Evolutionary conservation across 2,113 vertebrate genomes (phyloP), one percentile per base, ranked within the genome.

Genomic region (Pteruthius melanotis): DNA sequence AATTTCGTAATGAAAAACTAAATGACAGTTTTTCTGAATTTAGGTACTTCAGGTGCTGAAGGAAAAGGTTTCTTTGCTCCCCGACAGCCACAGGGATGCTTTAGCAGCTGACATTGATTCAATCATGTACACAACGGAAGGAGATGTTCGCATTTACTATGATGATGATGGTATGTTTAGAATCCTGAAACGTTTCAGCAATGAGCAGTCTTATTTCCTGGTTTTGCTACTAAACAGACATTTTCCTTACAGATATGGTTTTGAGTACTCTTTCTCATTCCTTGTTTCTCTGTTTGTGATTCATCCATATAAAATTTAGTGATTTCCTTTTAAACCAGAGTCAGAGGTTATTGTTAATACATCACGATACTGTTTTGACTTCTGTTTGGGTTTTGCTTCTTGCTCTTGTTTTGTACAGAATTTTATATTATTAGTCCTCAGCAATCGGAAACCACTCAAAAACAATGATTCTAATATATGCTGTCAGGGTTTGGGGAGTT

Each of bases 141-240:
- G 98, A 61, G 98, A 99, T 78, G 98, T 99, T 91, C 98, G 98
- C 45, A 99, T 99, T 97, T 98, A 99, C 97, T 99, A 99, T 52
- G 98, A 99, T 83, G 98, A 99, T 68, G 97, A 98, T 56, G 99
- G 99, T 99, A 97, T 89, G 97, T 95, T 83, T 93, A 78, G 79
- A 88, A 91, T 56, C 84, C 59, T 89, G 45, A 87, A 87, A 61
- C 8, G 5, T 65, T 90, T 72, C n/a, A 63, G 63, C 86, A 60
- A 6, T 13, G 28, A 71, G 14, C 57, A 86, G 42, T 27, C 44
- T 78, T 74, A 35, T 47, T 84, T 60, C 56, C 64, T 78, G 15
- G 12, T 22, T 87, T 91, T 90, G 64, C 56, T 81, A 6, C 24
- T 83, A 47, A 84, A 49, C 59, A 92, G 75, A 10, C 15, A 10